Base-by-base conservation (phyloP, 2,888 invertebrate genomes). In the Heliconius cydno region DNA sequence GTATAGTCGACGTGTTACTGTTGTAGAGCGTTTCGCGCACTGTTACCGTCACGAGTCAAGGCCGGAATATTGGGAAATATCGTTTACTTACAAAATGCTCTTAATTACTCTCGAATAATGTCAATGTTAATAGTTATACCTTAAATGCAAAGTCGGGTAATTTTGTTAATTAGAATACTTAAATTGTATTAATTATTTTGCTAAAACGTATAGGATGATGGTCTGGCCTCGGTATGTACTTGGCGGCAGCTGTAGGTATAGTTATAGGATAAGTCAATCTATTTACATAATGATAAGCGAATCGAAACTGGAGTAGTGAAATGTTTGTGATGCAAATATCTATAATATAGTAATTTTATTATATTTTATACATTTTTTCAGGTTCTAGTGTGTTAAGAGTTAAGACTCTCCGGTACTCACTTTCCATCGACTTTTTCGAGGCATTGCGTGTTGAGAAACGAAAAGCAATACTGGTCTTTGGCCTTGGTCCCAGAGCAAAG, bases 101-200 rank as follows among this genome's bases (percentile, higher is more conserved):
- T 89, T 89, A 91, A 91, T 90, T 90, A 86, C 86, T 84, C 82
- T 83, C 84, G 84, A 87, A 86, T 86, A 85, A 82, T 86, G 87
- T 87, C 85, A 88, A 87, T 87, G 86, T 85, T 85, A 86, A 85
- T 84, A 76, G 79, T 75, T 28, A 78, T 75, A 80, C 57, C 30
- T 46, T 19, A 76, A 79, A 78, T 78, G 71, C 75, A 41, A 67
- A 77, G 67, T 65, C 46, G 72, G 15, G 13, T 72, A 41, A 73
- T 80, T 74, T 60, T 74, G 38, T 19, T 28, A 41, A 28, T 66
- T 52, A 19, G 25, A 30, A 68, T 65, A 74, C 30, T 22, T 70
- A 30, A 70, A 75, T 74, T 63, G 60, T 38, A 70, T 60, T 74
- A 28, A 73, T 67, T 68, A 46, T 15, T 65, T 72, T 65, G 66